A percentile compares a stretch with the other conserved stretches of the same genome.
Evolutionary conservation across 2,113 vertebrate species (phyloP).

Genomic region (Elephas maximus): DNA sequence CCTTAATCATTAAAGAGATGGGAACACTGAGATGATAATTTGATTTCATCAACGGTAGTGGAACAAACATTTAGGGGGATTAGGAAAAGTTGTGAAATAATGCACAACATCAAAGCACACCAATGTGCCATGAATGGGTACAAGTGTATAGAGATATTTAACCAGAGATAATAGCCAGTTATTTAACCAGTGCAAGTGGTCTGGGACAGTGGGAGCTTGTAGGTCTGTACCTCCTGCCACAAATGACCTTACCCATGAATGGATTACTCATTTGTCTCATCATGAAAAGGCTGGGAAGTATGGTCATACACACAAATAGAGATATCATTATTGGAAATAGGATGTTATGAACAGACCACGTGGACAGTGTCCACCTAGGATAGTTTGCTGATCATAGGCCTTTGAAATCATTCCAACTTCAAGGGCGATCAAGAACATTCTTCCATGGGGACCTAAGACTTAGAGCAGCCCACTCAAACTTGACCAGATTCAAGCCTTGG

Average conservation of each 20-base stretch:
- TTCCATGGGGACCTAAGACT: background rate
- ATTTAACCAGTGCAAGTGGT: background rate
- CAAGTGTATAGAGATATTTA: background rate
- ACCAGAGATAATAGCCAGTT: background rate
- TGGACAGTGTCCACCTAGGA: background rate
- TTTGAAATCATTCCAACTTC: background rate
- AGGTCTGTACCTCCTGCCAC: background rate
- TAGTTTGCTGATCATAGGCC: background rate
- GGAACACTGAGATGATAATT: constrained; percentile 48
- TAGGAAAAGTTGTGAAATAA: constrained; percentile 5
- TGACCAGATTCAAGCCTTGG: background rate
- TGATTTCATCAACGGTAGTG: background rate
- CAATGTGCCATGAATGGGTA: background rate
- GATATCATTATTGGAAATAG: background rate
- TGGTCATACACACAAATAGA: background rate
- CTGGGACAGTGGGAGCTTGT: background rate
- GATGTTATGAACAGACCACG: background rate
- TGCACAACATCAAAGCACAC: background rate
- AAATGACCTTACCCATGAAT: background rate
- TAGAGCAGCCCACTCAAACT: background rate
- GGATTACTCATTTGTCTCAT: background rate
- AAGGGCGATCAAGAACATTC: background rate
- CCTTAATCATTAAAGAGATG: constrained; percentile 57
- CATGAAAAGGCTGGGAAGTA: background rate
- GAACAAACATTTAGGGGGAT: background rate